Evolutionary conservation across 2,797 vertebrate genomes (phyloP), one percentile per base, ranked within the genome.

Genomic region (Oreortyx pictus): DNA sequence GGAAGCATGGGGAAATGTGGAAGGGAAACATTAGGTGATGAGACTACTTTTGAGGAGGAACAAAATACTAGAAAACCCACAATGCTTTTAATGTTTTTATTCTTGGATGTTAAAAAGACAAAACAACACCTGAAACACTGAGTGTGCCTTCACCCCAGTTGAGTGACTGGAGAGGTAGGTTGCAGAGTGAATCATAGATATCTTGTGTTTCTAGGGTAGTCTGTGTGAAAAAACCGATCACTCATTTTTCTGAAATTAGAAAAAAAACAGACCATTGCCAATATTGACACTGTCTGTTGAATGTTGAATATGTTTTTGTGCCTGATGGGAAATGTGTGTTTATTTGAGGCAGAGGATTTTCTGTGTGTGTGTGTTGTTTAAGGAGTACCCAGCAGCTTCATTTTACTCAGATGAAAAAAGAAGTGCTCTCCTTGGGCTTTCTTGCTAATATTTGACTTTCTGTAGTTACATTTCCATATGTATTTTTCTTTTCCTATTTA

Each of bases 131-230:
- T 49, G 81, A 84, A 94, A 77, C 75, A 79, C 91, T 88, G 73
- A 93, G 61, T 67, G 67, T 89, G 67, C 70, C 37, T 91, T 91
- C 44, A 31, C 60, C 16, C 33, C 89, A 96, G 76, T 80, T 95
- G 47, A 91, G 57, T 86, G 89, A 81, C 52, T 79, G 87, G 74
- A 82, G 87, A 90, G 85, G 94, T 64, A 89, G 89, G 85, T 61
- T 96, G 90, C 60, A 64, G 88, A 46, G 87, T 91, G 92, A 94
- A 92, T 96, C 90, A 92, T 67, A 64, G 85, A 67, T 82, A 78
- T 80, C 68, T 96, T 65, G 74, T 90, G 64, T 17, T 93, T 83
- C 79, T 67, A 39, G 87, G 72, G 37, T 67, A 74, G 81, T 60
- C 76, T 75, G 60, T 74, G 66, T 86, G 92, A 81, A 93, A 86